phyloP scores from a whole-genome alignment of 53 echinoderm and acorn worm genomes.

The Mesocentrotus franciscanus region DNA sequence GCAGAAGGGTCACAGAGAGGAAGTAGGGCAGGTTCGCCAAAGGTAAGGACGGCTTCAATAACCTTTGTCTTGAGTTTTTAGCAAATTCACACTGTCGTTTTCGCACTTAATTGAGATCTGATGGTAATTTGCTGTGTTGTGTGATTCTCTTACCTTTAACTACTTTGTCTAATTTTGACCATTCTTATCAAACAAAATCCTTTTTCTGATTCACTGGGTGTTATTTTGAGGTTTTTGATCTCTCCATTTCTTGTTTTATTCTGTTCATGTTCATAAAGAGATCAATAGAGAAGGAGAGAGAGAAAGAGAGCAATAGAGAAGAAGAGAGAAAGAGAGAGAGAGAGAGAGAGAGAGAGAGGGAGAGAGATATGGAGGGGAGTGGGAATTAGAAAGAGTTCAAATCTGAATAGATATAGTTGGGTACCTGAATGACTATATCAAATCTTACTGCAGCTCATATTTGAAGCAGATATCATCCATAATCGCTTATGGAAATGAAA shows the following conservation, averaged over 20 bases:
- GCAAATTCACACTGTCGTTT: not conserved
- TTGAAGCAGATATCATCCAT: no score
- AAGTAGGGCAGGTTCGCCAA: slow-evolving; percentile 65
- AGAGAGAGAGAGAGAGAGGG: not conserved
- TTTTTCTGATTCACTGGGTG: not conserved
- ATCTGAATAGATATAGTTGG: no score
- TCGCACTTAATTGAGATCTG: not conserved
- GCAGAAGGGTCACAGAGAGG: slow-evolving; percentile 62
- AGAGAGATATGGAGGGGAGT: not conserved
- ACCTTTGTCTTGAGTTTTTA: not conserved
- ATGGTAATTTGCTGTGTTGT: not conserved
- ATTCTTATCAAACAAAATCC: not conserved
- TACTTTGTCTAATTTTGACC: not conserved
- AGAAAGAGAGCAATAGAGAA: not conserved
- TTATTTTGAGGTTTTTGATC: not conserved
- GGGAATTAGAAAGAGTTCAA: not conserved
- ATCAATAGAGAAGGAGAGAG: not conserved
- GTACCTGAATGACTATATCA: no score
- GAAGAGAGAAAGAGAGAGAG: not conserved
- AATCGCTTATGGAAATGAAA: no score
- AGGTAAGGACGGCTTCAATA: slow-evolving; percentile 34
- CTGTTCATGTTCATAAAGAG: no score
- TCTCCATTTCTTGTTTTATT: not conserved
- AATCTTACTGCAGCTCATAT: no score
- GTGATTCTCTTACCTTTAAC: not conserved